Percentiles rank a stretch among this genome's conserved stretches.
Conservation (phyloP, 2,113 vertebrate genomes). For the Prunella himalayana region DNA sequence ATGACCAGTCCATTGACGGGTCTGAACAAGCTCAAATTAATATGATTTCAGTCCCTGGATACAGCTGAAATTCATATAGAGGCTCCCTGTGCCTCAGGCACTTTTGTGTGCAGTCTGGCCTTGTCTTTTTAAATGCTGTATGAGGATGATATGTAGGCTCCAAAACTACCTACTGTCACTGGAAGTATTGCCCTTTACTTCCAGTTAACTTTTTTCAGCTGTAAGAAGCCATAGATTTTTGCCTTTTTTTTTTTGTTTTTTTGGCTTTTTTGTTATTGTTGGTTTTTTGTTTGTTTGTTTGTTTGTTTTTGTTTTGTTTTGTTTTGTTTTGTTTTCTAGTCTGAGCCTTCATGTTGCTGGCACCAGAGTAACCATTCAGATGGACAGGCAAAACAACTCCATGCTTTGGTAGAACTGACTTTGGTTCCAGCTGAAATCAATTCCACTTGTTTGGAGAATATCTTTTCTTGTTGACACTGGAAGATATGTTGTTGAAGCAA, state of each 20-base stretch:
- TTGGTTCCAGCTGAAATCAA: background rate
- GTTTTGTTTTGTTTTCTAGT: background rate
- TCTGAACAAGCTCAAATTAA: background rate
- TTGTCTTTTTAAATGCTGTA: background rate
- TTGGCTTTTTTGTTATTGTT: too few species aligned
- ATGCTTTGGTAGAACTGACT: background rate
- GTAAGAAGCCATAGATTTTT: background rate
- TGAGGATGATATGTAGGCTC: background rate
- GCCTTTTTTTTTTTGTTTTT: background rate
- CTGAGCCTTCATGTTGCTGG: background rate
- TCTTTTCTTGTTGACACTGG: background rate
- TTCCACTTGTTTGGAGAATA: background rate
- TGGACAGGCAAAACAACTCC: background rate
- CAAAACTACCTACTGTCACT: background rate
- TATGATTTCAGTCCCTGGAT: background rate
- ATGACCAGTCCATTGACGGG: background rate
- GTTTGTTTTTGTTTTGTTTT: background rate
- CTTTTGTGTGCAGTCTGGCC: rapidly evolving
- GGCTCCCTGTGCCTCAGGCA: background rate
- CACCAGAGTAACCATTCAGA: background rate
- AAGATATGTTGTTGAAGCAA: background rate
- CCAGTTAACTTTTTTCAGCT: background rate
- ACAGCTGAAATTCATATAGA: background rate
- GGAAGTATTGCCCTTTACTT: background rate
- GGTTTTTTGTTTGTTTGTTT: background rate